Evolutionary conservation across 2,888 invertebrate species (phyloP).

Genomic region (Malachius bipustulatus): DNA sequence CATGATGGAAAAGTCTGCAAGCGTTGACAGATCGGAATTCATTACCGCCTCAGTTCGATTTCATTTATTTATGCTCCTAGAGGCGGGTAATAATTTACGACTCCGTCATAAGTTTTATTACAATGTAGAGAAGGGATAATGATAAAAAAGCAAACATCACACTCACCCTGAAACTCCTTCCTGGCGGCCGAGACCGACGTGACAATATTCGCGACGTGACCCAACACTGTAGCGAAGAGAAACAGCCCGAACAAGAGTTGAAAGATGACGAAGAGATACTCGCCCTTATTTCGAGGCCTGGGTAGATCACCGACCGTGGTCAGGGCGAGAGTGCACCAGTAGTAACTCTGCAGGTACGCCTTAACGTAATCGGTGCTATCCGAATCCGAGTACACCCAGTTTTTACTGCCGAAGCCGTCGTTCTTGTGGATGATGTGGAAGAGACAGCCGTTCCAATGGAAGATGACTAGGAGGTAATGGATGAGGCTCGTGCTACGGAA

Average conservation of each 20-base stretch:
- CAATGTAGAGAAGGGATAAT: too few relatives aligned
- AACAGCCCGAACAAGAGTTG: slow-evolving; percentile 90
- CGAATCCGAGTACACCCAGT: slow-evolving; percentile 79
- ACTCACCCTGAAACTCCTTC: slow-evolving; percentile 97
- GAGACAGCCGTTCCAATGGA: slow-evolving; percentile 99
- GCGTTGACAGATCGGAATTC: too few relatives aligned
- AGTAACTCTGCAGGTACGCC: slow-evolving; percentile 94
- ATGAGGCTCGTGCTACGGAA: slow-evolving; percentile 85
- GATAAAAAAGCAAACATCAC: too few relatives aligned
- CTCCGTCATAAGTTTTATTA: too few relatives aligned
- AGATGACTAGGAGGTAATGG: slow-evolving; percentile 94
- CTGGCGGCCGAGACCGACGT: slow-evolving; percentile 93
- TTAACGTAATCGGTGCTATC: slow-evolving; percentile 82
- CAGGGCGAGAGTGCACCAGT: slow-evolving; percentile 94
- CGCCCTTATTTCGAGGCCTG: slow-evolving; percentile 82
- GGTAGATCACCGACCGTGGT: slow-evolving; percentile 92
- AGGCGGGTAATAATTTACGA: too few relatives aligned
- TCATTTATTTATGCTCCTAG: too few relatives aligned
- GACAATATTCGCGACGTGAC: slow-evolving; percentile 97
- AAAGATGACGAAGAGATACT: slow-evolving; percentile 90
- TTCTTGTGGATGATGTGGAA: slow-evolving; percentile 95
- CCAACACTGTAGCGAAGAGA: slow-evolving; percentile 90
- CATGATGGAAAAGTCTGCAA: too few relatives aligned
- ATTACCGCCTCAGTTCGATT: too few relatives aligned
- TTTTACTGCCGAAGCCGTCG: slow-evolving; percentile 86